Evolutionary conservation across 2,113 vertebrate species (phyloP), one percentile per base, ranked within the genome.

Genomic region (Suricata suricatta): DNA sequence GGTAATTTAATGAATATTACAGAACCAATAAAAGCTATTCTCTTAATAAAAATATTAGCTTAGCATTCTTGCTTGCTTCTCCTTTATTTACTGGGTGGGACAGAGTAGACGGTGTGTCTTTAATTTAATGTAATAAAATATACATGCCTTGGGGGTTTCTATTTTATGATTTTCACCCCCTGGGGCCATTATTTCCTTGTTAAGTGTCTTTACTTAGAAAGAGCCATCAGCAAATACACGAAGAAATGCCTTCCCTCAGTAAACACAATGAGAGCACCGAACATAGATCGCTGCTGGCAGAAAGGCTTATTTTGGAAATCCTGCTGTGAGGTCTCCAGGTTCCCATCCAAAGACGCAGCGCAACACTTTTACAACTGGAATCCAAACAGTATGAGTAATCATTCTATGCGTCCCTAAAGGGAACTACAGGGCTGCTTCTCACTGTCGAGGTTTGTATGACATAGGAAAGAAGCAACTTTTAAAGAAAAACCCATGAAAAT

Each of bases 121-220:
- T 97, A 96, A 95, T 95, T 96, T 96, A 97, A 93, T 77, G 69
- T 81, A 97, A 95, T 97, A 95, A 98, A 97, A 95, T 93, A 50
- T 76, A 90, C 64, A 76, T 90, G 89, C 87, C 90, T 90, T 72
- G 15, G 83, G 77, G 57, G 69, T 96, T 96, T 97, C 91, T 87
- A 63, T 85, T 96, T 93, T 90, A 92, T 90, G 76, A 77, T 95
- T 97, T 95, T 90, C 80, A 95, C 89, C 64, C 64, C 87, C 68
- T 79, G 80, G 90, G 95, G 41, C 74, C 64, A 88, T 97, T 98
- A 95, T 94, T 92, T 97, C 50, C 68, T 95, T 95, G 31, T 96
- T 93, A 98, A 96, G 44, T 96, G 89, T 97, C 86, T 80, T 92
- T 23, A 25, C 16, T 85, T 84, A 86, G 47, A 98, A 93, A 85